phyloP scores from a whole-genome alignment of 2,888 invertebrate species.

The Dioctria linearis region DNA sequence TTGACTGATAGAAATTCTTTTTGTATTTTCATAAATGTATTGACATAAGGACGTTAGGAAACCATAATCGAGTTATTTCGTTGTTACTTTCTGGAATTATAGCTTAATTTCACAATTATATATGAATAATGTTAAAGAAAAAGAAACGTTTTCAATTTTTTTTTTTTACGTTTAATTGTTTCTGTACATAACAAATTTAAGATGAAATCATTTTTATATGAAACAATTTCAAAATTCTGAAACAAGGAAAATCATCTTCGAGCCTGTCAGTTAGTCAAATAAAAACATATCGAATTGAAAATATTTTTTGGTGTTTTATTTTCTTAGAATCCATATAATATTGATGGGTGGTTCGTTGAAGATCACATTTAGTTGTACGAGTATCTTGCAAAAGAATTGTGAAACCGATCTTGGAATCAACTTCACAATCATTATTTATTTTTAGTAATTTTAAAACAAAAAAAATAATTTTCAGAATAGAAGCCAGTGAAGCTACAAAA shows the following conservation, averaged over 20 bases:
- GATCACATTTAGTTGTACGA: no score
- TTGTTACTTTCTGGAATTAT: constrained; percentile 49
- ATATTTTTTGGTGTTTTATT: neutral
- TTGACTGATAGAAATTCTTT: constrained; percentile 52
- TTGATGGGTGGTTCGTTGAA: no score
- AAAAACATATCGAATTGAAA: constrained; percentile 52
- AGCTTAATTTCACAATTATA: constrained; percentile 38
- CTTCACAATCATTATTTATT: no score
- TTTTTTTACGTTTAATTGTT: constrained; percentile 27
- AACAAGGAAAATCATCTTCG: constrained; percentile 45
- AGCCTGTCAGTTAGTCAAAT: constrained; percentile 53
- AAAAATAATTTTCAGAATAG: no score
- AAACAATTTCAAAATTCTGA: constrained; percentile 30
- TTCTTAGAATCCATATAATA: neutral
- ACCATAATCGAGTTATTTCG: constrained; percentile 44
- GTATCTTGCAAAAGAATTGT: no score
- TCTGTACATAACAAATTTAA: constrained; percentile 44
- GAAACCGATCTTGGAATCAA: no score
- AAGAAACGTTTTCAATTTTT: constrained; percentile 11
- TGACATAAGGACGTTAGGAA: constrained; percentile 37
- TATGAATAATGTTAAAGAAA: constrained; percentile 22
- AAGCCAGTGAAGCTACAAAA: no score
- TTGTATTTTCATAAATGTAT: constrained; percentile 52
- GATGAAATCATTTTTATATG: constrained; percentile 36
- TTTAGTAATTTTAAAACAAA: no score